These are phyloP conservation scores for Trogon melanurus DNA, from an alignment of 2,113 vertebrate species.

Conservation along the genomic window DNA sequence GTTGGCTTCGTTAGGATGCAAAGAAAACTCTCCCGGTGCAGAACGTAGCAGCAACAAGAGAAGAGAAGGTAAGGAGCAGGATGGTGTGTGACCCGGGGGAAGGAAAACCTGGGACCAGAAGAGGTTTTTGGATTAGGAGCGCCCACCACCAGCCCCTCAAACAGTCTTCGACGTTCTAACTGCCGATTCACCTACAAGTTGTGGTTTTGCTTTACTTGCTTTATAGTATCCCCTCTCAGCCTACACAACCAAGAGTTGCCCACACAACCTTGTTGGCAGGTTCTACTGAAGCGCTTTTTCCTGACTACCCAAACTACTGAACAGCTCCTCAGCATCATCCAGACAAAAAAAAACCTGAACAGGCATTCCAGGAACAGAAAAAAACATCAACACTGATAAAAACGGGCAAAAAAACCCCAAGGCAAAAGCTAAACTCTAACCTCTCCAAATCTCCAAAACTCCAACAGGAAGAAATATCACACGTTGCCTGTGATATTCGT, in stretches of 20 bases:
- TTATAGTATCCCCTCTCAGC: not conserved
- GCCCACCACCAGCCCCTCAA: not conserved
- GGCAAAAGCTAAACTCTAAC: not conserved
- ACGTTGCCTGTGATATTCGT: not conserved
- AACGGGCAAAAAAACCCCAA: not conserved
- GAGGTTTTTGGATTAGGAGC: not conserved
- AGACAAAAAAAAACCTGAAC: not conserved
- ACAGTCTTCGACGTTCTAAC: not conserved
- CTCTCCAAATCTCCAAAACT: not conserved
- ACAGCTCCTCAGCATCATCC: not conserved
- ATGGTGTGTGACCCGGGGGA: not conserved
- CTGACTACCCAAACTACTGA: not conserved
- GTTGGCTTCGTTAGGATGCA: not conserved
- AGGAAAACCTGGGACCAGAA: not conserved
- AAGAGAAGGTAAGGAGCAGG: not conserved
- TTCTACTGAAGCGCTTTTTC: not conserved
- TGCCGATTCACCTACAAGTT: not conserved
- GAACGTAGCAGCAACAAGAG: not conserved
- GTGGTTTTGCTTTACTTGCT: not conserved
- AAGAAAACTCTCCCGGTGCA: not conserved
- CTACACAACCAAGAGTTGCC: not conserved
- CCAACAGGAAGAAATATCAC: not conserved
- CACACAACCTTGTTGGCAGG: not conserved
- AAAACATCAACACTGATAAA: not conserved
- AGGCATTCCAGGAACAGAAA: not conserved